Evolutionary conservation across 2,888 invertebrate genomes (phyloP), one percentile per base, ranked within the genome.

Genomic region (Cephus nigrinus): DNA sequence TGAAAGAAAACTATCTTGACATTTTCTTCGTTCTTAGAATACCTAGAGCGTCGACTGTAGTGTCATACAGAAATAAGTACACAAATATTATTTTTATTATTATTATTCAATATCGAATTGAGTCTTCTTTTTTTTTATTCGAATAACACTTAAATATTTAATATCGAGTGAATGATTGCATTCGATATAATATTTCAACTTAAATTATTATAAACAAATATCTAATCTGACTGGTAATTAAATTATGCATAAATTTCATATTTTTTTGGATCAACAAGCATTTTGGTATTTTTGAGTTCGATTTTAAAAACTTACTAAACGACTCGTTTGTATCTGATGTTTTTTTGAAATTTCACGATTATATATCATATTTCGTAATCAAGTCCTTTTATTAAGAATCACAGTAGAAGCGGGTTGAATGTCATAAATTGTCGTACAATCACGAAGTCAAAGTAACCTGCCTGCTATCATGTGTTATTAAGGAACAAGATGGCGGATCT

Each of bases 381-480:
- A 55, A 40, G 23, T 55, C 23, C 23, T 55, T 55, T 23, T 23
- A 1, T 55, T 23, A 23, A 15, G 2, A 55, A 55, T 55, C 23
- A 55, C 2, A 23, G 23, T 23, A 23, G 23, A 55, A 55, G 23
- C 55, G 9, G 55, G 23, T 55, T 23, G 15, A 23, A 9, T 74
- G n/a, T 74, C 74, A 40, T 72, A 76, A 71, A 73, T 72, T 76
- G 55, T 72, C 11, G 36, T 40, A 75, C 32, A 74, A 77, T 71
- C 55, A 73, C 36, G n/a, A 40, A 72, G 40, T 72, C 34, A 68
- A 68, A 35, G 69, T 68, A 12, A 40, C 40, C 11, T 34, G 3
- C n/a, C 55, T 68, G 76, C 68, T 35, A 34, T 34, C 68, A 40
- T 32, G 77, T 77, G 55, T 77, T 77, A 77, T 77, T 77, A 77